Conservation (phyloP, 1,140 invertebrate species). For the Mactra quadrangularis region DNA sequence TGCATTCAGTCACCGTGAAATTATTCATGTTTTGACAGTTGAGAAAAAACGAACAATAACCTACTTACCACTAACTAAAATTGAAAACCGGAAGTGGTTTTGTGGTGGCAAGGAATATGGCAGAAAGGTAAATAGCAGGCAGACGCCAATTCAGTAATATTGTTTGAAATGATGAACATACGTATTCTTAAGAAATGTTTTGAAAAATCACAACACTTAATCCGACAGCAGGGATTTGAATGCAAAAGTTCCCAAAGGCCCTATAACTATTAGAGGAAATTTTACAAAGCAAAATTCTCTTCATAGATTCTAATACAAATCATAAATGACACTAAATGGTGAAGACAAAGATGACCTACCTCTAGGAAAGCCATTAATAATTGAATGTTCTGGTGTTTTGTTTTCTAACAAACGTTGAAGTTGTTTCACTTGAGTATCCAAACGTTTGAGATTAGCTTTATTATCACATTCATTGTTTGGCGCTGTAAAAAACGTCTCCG, state of each 20-base stretch:
- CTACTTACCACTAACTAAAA: slow-evolving; percentile 42
- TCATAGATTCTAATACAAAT: not conserved
- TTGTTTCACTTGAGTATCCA: slow-evolving; percentile 4
- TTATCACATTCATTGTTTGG: not conserved
- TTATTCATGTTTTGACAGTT: no score
- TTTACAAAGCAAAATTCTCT: not conserved
- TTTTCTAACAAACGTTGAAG: not conserved
- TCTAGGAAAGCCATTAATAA: slow-evolving; percentile 10
- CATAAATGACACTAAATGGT: not conserved
- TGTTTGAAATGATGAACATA: not conserved
- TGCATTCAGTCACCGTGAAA: no score
- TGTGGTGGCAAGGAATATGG: no score
- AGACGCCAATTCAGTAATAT: no score
- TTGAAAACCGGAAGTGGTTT: slow-evolving; percentile 30
- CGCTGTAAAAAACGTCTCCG: not conserved
- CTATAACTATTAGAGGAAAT: not conserved
- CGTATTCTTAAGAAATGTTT: not conserved
- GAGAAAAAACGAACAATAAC: no score
- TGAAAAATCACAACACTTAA: not conserved
- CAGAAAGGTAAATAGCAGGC: no score
- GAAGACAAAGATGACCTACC: not conserved
- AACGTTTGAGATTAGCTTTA: not conserved
- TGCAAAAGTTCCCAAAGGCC: not conserved
- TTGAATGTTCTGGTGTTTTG: not conserved
- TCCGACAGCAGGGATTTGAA: not conserved